Evolutionary conservation across 2,113 vertebrate genomes (phyloP).

Genomic region (Macroglossus sobrinus): DNA sequence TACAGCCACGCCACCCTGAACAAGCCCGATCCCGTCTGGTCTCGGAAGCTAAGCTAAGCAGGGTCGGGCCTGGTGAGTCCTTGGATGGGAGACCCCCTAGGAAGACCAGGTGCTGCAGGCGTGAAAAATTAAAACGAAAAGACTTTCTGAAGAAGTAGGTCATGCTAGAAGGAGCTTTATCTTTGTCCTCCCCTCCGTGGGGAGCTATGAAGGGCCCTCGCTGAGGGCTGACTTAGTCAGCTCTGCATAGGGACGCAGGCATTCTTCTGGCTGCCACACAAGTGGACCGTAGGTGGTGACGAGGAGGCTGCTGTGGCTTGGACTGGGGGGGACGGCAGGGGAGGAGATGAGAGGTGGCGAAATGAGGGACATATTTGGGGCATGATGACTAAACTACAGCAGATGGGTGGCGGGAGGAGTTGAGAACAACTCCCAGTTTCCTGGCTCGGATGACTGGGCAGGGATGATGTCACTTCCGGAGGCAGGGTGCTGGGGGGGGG

Average conservation of each 20-base stretch:
- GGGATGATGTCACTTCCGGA: background rate
- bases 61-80: no score
- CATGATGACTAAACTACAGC: background rate
- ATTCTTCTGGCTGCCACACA: background rate
- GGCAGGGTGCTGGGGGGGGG: background rate
- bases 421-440: background rate
- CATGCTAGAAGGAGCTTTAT: background rate
- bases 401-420: background rate
- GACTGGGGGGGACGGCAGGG: background rate
- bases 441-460: background rate
- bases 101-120: no score
- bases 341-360: background rate
- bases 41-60: no score
- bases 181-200: background rate
- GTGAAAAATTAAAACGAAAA: no score
- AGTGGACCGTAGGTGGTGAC: no score
- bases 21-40: no score
- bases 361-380: background rate
- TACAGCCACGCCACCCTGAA: no score
- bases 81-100: no score
- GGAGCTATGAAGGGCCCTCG: background rate
- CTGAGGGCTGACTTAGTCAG: background rate
- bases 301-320: background rate
- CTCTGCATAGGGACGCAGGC: fast-evolving
- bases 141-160: background rate